phyloP scores from a whole-genome alignment of 1,140 invertebrate species.

The Frieseomelitta varia region DNA sequence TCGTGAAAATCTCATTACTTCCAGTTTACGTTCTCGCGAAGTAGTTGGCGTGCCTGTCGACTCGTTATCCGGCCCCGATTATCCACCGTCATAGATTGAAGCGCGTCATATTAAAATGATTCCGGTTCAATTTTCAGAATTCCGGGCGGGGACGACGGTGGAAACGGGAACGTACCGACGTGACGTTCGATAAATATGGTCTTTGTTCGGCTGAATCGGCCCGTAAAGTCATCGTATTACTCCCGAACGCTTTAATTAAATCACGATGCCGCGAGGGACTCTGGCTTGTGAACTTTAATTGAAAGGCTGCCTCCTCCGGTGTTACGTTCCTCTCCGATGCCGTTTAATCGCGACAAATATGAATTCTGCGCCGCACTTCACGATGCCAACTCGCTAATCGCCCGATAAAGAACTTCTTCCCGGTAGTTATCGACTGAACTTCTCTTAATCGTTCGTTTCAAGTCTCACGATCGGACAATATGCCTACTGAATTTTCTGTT shows the following conservation, averaged over 20 bases:
- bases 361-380: slow-evolving; percentile 14
- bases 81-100: not conserved
- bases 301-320: not conserved
- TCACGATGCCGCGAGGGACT: slow-evolving; percentile 10
- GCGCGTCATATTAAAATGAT: slow-evolving; percentile 29
- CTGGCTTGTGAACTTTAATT: slow-evolving; percentile 30
- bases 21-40: not conserved
- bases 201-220: slow-evolving; percentile 28
- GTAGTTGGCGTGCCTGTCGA: not conserved
- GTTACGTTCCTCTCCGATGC: slow-evolving; percentile 6
- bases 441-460: not conserved
- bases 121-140: slow-evolving; percentile 35
- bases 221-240: slow-evolving; percentile 29
- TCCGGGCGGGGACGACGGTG: not conserved
- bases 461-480: not conserved
- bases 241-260: slow-evolving; percentile 51
- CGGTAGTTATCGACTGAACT: not conserved
- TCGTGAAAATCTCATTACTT: slow-evolving; percentile 13
- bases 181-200: slow-evolving; percentile 43
- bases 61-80: slow-evolving; percentile 23
- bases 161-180: not conserved
- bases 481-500: not conserved
- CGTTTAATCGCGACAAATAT: slow-evolving; percentile 46
- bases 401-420: not conserved
- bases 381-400: slow-evolving; percentile 10